Base-by-base conservation (phyloP, 2,888 invertebrate genomes). In the Cataglyphis livida region DNA sequence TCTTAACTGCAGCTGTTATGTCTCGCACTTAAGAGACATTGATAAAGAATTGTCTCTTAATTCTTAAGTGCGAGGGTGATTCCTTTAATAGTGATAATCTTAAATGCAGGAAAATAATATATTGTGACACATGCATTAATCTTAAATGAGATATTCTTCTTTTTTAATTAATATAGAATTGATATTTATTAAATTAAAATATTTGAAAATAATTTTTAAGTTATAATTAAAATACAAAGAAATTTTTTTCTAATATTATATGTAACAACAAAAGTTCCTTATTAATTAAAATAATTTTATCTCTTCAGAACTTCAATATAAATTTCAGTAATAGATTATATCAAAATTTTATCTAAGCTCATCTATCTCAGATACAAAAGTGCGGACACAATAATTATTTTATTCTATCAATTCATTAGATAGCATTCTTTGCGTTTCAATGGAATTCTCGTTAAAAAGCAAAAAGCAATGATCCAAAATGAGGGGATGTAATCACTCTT, bases 1-100 rank as follows among this genome's bases (percentile, higher is more conserved):
- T 57, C 18, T 32, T 44, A 44, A 44, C 59, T 70, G 35, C 44
- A 9, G 35, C 68, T 59, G 41, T 66, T 57, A 57, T n/a, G 32
- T 57, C 21, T 12, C 21, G 59, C 59, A 59, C 25, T 78, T 78
- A 44, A 32, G 41, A 44, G 25, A 59, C 44, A 70, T 68, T 78
- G 68, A 68, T 78, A 32, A 44, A 44, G n/a, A n/a, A n/a, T 28
- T 21, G 28, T 41, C 54, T 15, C 38, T 38, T 44, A 66, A 54
- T 38, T 15, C 38, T 38, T 44, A 66, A 54, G n/a, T n/a, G n/a
- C n/a, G 48, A 51, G 57, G 32, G 7, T 18, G 35, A 12, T 35
- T 25, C 35, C 51, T 64, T 66, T 32, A 57, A 15, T 65, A 15
- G 66, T 10, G 25, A 65, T 66, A 76, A 76, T 66, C 9, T 41